Base-by-base conservation (phyloP, 2,113 vertebrate species). In the Embiotoca jacksoni region DNA sequence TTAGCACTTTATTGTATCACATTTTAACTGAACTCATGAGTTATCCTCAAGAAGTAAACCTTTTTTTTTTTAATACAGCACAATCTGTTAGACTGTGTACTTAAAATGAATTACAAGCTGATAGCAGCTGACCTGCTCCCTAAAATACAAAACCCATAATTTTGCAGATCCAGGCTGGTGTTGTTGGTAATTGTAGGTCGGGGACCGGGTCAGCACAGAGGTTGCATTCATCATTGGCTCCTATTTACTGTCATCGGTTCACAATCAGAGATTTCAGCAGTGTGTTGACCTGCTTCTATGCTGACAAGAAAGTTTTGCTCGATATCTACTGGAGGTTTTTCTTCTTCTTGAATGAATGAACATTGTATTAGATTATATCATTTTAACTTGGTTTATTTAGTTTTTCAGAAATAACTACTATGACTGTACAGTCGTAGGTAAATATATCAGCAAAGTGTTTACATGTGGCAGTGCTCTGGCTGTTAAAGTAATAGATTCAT, bases 141-240 rank as follows among this genome's bases (percentile, higher is more conserved):
- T 58, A 35, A 60, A 64, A 64, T 8, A 39, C 9, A 66, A 47
- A 64, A 4, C 6, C 52, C 10, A 10, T 36, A 6, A 41, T 68
- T 67, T 71, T 55, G 8, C 13, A 36, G 23, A 11, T 64, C 39
- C 6, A 23, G 30, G 16, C 15, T 36, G 39, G 10, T 57, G 41
- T 72, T 73, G 57, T 54, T 61, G 54, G 36, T 69, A 65, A 67
- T 75, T 81, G 7, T 44, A 60, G 73, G 49, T 74, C 37, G 54
- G 47, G 15, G 36, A 50, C 14, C 2, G 57, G 81, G 35, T 74
- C n/a, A 32, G 14, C 5, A 36, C 56, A 50, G 33, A 44, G 32
- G 62, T 53, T 1, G 3, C 44, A 8, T 57, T 72, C 33, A 71
- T 70, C 46, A 81, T 31, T 6, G 1, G 9, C 36, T 72, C 64